Evolutionary conservation across 2,888 invertebrate genomes (phyloP).

Genomic region (Loripinus fragilis): DNA sequence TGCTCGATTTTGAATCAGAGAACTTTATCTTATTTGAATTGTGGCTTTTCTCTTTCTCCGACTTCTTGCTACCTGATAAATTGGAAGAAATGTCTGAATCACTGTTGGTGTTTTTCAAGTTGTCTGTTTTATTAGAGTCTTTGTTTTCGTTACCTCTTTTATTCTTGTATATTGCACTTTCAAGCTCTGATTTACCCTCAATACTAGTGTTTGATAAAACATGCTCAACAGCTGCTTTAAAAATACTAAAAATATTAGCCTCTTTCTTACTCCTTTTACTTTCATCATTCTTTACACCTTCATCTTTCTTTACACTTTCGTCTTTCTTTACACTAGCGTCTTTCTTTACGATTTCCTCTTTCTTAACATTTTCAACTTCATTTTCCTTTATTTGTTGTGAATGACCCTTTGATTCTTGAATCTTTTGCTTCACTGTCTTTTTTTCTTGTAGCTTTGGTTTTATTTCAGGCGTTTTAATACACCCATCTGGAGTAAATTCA

Average conservation of each 20-base stretch:
- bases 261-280: slow-evolving; percentile 15
- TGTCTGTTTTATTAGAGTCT: not conserved
- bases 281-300: not conserved
- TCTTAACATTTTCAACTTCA: not conserved
- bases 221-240: slow-evolving; percentile 5
- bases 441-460: slow-evolving; percentile 9
- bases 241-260: slow-evolving; percentile 51
- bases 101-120: not conserved
- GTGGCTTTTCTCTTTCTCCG: not conserved
- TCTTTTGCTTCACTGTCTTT: slow-evolving; percentile 84
- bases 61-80: not conserved
- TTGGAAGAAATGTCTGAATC: not conserved
- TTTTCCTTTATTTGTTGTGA: slow-evolving; percentile 7
- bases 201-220: not conserved
- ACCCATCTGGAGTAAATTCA: slow-evolving; percentile 58
- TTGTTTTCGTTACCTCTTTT: not conserved
- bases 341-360: not conserved
- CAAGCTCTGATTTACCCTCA: not conserved
- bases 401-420: slow-evolving; percentile 8
- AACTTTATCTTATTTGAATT: not conserved
- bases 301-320: not conserved
- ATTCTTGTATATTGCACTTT: not conserved
- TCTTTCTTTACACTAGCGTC: slow-evolving; percentile 1
- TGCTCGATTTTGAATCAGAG: not conserved
- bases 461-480: slow-evolving; percentile 23